These are phyloP conservation scores for Spizaetus ornatus DNA, from an alignment of 2,113 vertebrate species.

Conservation along the genomic window DNA sequence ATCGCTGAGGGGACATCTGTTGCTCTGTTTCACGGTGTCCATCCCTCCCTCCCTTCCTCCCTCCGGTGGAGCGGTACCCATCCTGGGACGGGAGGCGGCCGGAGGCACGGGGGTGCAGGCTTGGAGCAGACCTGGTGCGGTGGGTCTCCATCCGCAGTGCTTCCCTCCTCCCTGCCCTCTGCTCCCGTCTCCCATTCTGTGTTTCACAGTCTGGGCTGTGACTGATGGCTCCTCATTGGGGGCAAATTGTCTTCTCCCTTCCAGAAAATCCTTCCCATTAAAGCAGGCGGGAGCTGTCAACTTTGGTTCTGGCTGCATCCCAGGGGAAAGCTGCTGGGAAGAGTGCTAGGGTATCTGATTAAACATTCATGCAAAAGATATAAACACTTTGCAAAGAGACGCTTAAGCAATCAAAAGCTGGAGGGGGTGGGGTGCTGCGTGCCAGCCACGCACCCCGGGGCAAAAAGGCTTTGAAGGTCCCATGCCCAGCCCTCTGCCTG, in stretches of 20 bases:
- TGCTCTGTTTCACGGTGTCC: background rate
- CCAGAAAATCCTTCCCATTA: background rate
- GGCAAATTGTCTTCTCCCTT: too few species aligned
- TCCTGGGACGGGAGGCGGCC: fast-evolving
- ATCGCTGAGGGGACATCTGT: background rate
- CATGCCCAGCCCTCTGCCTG: background rate
- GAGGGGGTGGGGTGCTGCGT: background rate
- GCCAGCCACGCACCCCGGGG: background rate
- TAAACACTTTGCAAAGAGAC: constrained; percentile 55
- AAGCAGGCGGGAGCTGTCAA: background rate
- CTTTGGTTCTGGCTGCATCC: background rate
- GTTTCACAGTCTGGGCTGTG: background rate
- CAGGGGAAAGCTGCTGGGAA: background rate
- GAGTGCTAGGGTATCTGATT: background rate
- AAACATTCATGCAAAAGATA: background rate
- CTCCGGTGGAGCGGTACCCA: background rate
- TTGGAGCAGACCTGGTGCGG: fast-evolving
- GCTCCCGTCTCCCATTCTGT: too few species aligned
- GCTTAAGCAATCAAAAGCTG: constrained; percentile 42
- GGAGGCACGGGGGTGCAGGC: too few species aligned
- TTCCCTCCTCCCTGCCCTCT: background rate
- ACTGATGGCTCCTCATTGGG: background rate
- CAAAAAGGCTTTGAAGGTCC: background rate
- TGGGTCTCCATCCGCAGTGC: too few species aligned
- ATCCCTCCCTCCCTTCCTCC: background rate